Evolutionary conservation across 2,797 vertebrate genomes (phyloP).

Genomic region (Enteromius radiatus): DNA sequence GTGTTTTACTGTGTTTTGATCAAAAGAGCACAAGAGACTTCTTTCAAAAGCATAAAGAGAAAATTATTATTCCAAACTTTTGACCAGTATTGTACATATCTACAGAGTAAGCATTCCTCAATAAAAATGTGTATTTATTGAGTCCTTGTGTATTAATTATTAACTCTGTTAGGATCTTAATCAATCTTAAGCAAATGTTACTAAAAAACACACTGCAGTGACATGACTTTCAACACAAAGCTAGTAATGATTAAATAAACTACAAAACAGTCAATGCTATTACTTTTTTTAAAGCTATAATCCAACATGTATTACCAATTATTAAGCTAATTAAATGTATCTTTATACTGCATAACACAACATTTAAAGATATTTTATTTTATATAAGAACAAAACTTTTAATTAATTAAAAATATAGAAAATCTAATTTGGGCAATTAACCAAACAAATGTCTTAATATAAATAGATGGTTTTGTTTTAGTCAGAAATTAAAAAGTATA

Average conservation of each 20-base stretch:
- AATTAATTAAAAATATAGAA: not conserved
- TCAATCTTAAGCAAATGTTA: not conserved
- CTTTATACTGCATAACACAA: not conserved
- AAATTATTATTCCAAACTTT: not conserved
- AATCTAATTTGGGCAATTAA: not conserved
- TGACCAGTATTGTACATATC: not conserved
- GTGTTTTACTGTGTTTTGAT: not conserved
- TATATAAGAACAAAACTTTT: not conserved
- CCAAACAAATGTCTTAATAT: not conserved
- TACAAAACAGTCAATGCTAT: not conserved
- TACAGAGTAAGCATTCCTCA: not conserved
- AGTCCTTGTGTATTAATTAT: not conserved
- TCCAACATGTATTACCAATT: not conserved
- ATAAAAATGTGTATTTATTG: not conserved
- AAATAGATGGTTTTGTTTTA: not conserved
- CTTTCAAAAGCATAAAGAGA: not conserved
- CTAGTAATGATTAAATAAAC: not conserved
- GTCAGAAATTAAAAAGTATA: not conserved
- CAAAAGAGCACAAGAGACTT: not conserved
- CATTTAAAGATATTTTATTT: not conserved
- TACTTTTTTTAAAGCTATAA: not conserved
- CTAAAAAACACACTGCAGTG: not conserved
- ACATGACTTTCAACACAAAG: not conserved
- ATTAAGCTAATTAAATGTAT: too few relatives aligned
- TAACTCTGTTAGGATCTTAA: not conserved